phyloP scores from a whole-genome alignment of 2,113 vertebrate species.

The Prinia subflava region DNA sequence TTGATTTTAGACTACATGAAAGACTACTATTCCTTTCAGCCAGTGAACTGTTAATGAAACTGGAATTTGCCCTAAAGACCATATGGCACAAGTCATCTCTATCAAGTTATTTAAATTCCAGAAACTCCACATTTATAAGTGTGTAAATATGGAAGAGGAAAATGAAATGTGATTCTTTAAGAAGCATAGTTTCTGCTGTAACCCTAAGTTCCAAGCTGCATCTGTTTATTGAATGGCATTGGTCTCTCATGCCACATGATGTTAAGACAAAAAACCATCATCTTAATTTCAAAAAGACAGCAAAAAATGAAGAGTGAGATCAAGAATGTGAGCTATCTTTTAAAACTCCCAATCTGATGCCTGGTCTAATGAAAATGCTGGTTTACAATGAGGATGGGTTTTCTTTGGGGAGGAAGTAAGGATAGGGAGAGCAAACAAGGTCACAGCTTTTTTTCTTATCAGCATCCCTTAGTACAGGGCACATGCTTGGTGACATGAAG shows the following conservation, averaged over 20 bases:
- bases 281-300: not conserved
- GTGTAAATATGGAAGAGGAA: not conserved
- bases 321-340: not conserved
- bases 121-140: not conserved
- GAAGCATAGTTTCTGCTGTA: not conserved
- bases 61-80: not conserved
- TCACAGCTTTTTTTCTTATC: not conserved
- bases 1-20: not conserved
- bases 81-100: not conserved
- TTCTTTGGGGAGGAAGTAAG: not conserved
- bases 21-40: not conserved
- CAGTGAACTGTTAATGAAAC: not conserved
- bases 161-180: not conserved
- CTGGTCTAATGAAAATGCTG: not conserved
- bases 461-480: not conserved
- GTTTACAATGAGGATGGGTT: not conserved
- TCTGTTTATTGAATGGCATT: not conserved
- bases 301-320: not conserved
- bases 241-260: not conserved
- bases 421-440: not conserved
- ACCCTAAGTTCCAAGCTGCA: not conserved
- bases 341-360: not conserved
- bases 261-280: not conserved
- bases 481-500: accelerated
- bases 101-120: not conserved